phyloP scores from a whole-genome alignment of 2,888 invertebrate genomes.

The Drosophila prostipennis region DNA sequence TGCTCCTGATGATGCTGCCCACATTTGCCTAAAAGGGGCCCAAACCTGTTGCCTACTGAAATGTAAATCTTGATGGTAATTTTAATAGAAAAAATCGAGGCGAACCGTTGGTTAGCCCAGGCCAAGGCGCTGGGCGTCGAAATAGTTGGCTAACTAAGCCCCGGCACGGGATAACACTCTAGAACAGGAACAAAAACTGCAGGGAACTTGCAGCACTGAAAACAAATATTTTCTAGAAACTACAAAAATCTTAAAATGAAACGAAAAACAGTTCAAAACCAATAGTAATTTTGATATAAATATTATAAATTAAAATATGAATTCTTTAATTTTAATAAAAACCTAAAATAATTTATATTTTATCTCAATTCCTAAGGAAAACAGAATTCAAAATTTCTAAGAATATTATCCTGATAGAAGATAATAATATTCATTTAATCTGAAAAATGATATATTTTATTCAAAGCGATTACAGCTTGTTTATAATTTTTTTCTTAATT shows the following conservation, averaged over 20 bases:
- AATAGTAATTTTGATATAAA: too few species aligned
- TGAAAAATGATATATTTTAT: too few species aligned
- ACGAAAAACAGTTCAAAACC: too few species aligned
- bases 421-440: too few species aligned
- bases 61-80: slow-evolving; percentile 82
- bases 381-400: too few species aligned
- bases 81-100: slow-evolving; percentile 72
- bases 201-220: slow-evolving; percentile 15
- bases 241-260: not conserved
- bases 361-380: too few species aligned
- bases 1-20: slow-evolving; percentile 55
- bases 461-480: too few species aligned
- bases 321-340: too few species aligned
- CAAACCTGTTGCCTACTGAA: slow-evolving; percentile 79
- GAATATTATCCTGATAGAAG: too few species aligned
- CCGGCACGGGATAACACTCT: slow-evolving; percentile 73
- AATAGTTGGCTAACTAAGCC: slow-evolving; percentile 75
- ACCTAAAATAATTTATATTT: too few species aligned
- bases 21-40: slow-evolving; percentile 73
- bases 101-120: slow-evolving; percentile 47
- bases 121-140: slow-evolving; percentile 70
- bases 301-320: too few species aligned
- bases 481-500: not conserved
- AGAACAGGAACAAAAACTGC: slow-evolving; percentile 30
- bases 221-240: not conserved